Base-by-base conservation (phyloP, 1,140 invertebrate species). In the Nixonia krombeini region DNA sequence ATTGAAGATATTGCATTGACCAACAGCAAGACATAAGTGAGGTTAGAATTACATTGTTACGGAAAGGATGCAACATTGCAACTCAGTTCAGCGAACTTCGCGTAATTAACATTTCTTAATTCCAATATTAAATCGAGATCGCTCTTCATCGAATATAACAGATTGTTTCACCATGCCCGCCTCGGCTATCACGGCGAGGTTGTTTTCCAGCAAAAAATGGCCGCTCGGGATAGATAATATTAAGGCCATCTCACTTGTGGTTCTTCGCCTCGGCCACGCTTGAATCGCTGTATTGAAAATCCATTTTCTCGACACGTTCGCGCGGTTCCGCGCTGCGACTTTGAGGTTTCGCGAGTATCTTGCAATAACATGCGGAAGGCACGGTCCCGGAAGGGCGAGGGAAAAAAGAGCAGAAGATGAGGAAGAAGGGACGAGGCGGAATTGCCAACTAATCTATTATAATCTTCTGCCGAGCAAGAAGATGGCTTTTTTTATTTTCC, bases 301-400 rank as follows among this genome's bases (percentile, higher is more conserved):
- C 23, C 37, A 58, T 62, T 68, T 68, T 62, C 38, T 37, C 63
- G 26, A 40, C 50, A 40, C 63, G 59, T 62, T 61, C 37, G 26
- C 52, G 2, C 31, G 23, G 45, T 56, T 61, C 37, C 21, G 29
- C 31, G 44, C 4, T 16, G 31, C 31, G 31, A 35, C 10, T 35
- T 35, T 35, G 31, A 35, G 31, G 31, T 35, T 35, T 35, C 31
- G 31, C 31, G 31, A 35, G 10, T 35, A 35, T 37, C 51, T 4
- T 12, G n/a, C 44, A 37, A 51, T 35, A 47, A 40, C 44, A 66
- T 15, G 31, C 56, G 63, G 63, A 67, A 67, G 51, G 33, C 25
- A 40, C 50, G n/a, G 38, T 44, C 29, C 63, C 55, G 55, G 55
- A 56, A 67, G 46, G 41, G 5, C 13, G 17, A 16, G 29, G 29